These are phyloP conservation scores for Spilosoma lubricipeda DNA, from an alignment of 2,888 invertebrate genomes.

Conservation along the genomic window DNA sequence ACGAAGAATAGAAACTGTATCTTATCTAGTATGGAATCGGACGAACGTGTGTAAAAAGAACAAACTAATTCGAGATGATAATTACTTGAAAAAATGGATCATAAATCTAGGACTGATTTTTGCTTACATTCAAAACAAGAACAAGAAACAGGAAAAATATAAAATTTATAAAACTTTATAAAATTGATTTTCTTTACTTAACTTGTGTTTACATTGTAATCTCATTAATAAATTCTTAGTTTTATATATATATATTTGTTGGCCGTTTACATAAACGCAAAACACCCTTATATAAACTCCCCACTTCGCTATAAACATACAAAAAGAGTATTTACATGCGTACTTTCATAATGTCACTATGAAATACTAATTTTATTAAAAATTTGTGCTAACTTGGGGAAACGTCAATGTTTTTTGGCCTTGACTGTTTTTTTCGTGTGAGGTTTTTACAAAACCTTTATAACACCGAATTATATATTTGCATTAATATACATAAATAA, in stretches of 20 bases:
- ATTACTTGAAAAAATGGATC: too few relatives aligned
- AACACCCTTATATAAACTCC: conserved; percentile 26
- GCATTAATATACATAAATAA: conserved; percentile 61
- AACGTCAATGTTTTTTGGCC: conserved; percentile 62
- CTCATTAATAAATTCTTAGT: neutral
- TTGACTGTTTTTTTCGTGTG: conserved; percentile 42
- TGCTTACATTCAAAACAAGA: too few relatives aligned
- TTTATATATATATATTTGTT: too few relatives aligned
- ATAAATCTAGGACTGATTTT: too few relatives aligned
- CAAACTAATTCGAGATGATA: too few relatives aligned
- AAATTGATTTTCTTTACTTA: too few relatives aligned
- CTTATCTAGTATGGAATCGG: too few relatives aligned
- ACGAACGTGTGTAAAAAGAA: too few relatives aligned
- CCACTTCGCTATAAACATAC: conserved; percentile 36
- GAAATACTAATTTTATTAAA: conserved; percentile 55
- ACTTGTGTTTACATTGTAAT: neutral
- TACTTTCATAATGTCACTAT: conserved; percentile 38
- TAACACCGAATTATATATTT: conserved; percentile 39
- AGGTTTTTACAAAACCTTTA: conserved; percentile 68
- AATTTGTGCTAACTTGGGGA: conserved; percentile 76
- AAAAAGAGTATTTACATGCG: conserved; percentile 55
- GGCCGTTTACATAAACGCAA: conserved; percentile 25
- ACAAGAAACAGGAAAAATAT: too few relatives aligned
- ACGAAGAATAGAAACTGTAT: neutral
- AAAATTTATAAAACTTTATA: too few relatives aligned